Percentiles rank a stretch among this genome's conserved stretches.
Evolutionary conservation across 1,140 invertebrate species (phyloP).

Genomic region (Melanaphis sacchari): DNA sequence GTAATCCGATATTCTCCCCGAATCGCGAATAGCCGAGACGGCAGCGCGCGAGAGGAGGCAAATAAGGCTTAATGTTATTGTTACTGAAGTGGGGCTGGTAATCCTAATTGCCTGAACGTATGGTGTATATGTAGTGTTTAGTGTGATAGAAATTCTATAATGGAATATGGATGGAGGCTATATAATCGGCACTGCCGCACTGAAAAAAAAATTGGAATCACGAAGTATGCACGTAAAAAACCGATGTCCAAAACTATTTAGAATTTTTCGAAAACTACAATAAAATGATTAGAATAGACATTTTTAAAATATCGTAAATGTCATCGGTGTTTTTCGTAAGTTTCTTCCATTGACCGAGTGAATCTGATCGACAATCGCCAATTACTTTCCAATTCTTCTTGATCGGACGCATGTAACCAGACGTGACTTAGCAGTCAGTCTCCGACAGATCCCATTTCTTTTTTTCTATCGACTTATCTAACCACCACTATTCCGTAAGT

Average conservation of each 20-base stretch:
- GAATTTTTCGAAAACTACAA: not conserved
- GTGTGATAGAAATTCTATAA: not conserved
- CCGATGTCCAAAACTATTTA: not conserved
- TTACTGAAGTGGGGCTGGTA: not conserved
- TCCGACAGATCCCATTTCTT: not conserved
- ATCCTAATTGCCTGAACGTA: constrained; percentile 5
- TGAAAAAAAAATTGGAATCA: not conserved
- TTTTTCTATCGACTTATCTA: not conserved
- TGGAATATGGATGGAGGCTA: not conserved
- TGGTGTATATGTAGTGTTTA: not conserved
- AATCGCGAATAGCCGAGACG: not conserved
- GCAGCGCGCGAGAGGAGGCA: not conserved
- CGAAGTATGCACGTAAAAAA: not conserved
- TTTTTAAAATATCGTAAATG: not conserved
- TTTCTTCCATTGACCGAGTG: not conserved
- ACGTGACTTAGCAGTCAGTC: not conserved
- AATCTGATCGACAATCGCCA: no score
- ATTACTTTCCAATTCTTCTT: not conserved
- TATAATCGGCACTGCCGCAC: not conserved
- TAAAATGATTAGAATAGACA: not conserved
- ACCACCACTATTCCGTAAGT: not conserved
- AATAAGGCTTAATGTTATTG: not conserved
- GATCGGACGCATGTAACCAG: not conserved
- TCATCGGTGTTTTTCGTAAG: not conserved
- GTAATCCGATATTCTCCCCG: constrained; percentile 20